A percentile compares a stretch with the other conserved stretches of the same genome.
phyloP scores from a whole-genome alignment of 2,888 invertebrate species.

The Chydorus sphaericus region DNA sequence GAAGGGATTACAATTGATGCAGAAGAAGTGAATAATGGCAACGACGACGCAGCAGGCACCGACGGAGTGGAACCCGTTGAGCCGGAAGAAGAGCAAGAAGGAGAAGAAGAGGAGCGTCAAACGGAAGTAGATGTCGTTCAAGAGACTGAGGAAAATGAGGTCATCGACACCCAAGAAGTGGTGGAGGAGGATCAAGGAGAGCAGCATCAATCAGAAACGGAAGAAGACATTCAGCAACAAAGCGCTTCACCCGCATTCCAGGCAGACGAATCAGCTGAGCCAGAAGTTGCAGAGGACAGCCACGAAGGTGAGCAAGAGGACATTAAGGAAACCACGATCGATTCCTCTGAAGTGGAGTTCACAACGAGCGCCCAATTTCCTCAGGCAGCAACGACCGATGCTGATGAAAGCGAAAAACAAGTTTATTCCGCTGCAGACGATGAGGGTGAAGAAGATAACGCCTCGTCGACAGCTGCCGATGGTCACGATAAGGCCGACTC shows the following conservation, averaged over 20 bases:
- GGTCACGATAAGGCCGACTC: not conserved
- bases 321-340: slow-evolving; percentile 7
- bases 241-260: not conserved
- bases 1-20: not conserved
- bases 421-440: slow-evolving; percentile 15
- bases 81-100: not conserved
- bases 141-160: slow-evolving; percentile 17
- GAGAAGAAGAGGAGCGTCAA: slow-evolving; percentile 6
- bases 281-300: not conserved
- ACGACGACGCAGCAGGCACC: slow-evolving; percentile 4
- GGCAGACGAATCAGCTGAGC: not conserved
- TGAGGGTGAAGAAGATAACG: slow-evolving; percentile 15
- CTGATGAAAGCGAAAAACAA: slow-evolving; percentile 9
- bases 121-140: slow-evolving; percentile 19
- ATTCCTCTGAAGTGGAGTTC: slow-evolving; percentile 18
- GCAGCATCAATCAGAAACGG: not conserved
- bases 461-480: not conserved
- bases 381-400: not conserved
- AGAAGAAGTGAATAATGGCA: slow-evolving; percentile 18
- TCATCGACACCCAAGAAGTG: slow-evolving; percentile 17
- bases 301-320: slow-evolving; percentile 10
- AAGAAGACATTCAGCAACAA: not conserved
- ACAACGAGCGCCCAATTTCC: slow-evolving; percentile 13
- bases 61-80: slow-evolving; percentile 8
- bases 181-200: slow-evolving; percentile 30